A percentile compares a stretch with the other conserved stretches of the same genome.
Evolutionary conservation across 2,113 vertebrate genomes (phyloP).

Genomic region (Perca fluviatilis): DNA sequence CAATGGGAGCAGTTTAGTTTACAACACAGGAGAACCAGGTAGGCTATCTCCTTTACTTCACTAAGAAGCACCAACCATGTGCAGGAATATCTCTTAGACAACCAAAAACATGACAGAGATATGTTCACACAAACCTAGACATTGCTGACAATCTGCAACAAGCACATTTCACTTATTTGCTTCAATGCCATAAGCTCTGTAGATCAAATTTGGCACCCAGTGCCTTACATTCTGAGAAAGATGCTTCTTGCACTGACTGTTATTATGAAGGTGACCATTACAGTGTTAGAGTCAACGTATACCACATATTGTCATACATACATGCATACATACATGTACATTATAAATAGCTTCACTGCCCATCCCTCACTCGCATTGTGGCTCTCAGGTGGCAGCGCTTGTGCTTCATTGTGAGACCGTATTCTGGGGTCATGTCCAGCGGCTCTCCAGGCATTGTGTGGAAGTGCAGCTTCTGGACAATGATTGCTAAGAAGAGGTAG

Average conservation of each 20-base stretch:
- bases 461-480: constrained; percentile 91
- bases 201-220: constrained; percentile 19
- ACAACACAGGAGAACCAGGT: constrained; percentile 21
- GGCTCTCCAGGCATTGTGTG: constrained; percentile 67
- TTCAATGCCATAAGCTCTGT: constrained; percentile 27
- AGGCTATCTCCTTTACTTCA: constrained; percentile 39
- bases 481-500: constrained; percentile 91
- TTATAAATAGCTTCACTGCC: constrained; percentile 53
- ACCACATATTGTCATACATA: not conserved
- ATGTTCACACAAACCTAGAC: constrained; percentile 25
- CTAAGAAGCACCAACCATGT: constrained; percentile 38
- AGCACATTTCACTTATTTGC: constrained; percentile 19
- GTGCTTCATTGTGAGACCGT: constrained; percentile 93
- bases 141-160: constrained; percentile 31
- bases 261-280: constrained; percentile 16
- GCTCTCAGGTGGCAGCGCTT: constrained; percentile 86
- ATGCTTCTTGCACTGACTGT: constrained; percentile 34
- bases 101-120: constrained; percentile 34
- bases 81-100: constrained; percentile 40
- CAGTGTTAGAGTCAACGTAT: constrained; percentile 26
- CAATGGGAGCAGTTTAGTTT: constrained; percentile 21
- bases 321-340: not conserved
- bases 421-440: constrained; percentile 90
- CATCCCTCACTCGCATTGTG: constrained; percentile 57
- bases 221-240: constrained; percentile 48